phyloP scores from a whole-genome alignment of 1,140 invertebrate species.

The Aphelinus certus region DNA sequence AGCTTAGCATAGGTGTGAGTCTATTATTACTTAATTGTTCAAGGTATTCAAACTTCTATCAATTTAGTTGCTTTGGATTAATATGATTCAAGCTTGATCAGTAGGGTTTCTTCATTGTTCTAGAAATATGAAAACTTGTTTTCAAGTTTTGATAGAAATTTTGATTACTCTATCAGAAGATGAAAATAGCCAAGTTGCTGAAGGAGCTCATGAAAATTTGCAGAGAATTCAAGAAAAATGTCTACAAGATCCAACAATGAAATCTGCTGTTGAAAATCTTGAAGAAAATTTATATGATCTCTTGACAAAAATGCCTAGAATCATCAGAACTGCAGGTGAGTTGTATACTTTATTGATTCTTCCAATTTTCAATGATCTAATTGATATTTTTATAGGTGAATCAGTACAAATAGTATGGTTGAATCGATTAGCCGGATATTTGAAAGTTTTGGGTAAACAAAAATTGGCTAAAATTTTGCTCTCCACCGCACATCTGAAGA shows the following conservation, averaged over 20 bases:
- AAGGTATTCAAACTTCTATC: constrained; percentile 56
- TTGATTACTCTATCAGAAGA: constrained; percentile 71
- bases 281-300: constrained; percentile 70
- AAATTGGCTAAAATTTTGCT: constrained; percentile 67
- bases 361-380: constrained; percentile 12
- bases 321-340: constrained; percentile 70
- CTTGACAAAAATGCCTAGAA: constrained; percentile 68
- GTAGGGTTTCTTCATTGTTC: constrained; percentile 37
- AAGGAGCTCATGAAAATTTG: constrained; percentile 58
- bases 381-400: constrained; percentile 65
- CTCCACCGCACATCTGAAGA: constrained; percentile 63
- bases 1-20: constrained; percentile 64
- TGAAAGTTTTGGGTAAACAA: constrained; percentile 67
- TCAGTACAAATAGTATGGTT: constrained; percentile 67
- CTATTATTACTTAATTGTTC: constrained; percentile 68
- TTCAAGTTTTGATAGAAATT: constrained; percentile 68
- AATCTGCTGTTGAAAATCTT: constrained; percentile 65
- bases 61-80: constrained; percentile 6
- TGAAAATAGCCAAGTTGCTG: constrained; percentile 61
- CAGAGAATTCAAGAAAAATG: constrained; percentile 57
- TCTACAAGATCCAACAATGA: constrained; percentile 50
- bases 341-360: constrained; percentile 19
- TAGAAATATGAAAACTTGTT: constrained; percentile 69
- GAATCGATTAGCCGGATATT: constrained; percentile 71
- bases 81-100: constrained; percentile 38